Base-by-base conservation (phyloP, 1,140 invertebrate species). In the Meteorus sp. region DNA sequence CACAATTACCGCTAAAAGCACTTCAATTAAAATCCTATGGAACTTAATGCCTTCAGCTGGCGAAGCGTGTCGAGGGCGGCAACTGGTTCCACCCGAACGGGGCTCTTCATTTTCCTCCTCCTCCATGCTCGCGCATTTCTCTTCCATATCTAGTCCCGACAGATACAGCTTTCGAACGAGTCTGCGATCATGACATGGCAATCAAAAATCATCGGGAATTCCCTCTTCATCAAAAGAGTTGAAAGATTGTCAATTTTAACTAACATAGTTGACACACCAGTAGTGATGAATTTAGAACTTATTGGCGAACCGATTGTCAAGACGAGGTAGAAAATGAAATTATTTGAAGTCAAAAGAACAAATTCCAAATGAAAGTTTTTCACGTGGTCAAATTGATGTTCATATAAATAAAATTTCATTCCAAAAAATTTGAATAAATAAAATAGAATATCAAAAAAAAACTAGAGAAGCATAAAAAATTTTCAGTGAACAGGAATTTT, bases 1-100 rank as follows among this genome's bases (percentile, higher is more conserved):
- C 71, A 72, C 67, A 70, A 68, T 73, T 71, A 67, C 63, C 68
- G 66, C 67, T 72, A 72, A 73, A 73, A 74, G 73, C 73, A 69
- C 64, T 71, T 71, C 68, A 69, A 72, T 72, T 74, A 72, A 74
- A 72, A 69, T 66, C 63, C 63, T 47, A 64, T 69, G 59, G 62
- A 71, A 71, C 68, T 70, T 71, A 70, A 69, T 69, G 57, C 64
- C 59, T 64, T 69, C 65, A 69, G 61, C 64, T 60, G 64, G 64
- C 68, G 61, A 67, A 63, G 61, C 39, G 43, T 60, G 44, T 55
- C 35, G 41, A 37, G 43, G 62, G 64, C 55, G 65, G 64, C 66
- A 48, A 59, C 56, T 60, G 50, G 62, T 57, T 56, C 57, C 54
- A 29, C 50, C 43, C 41, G 29, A 61, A 44, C 27, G 61, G 47